Conservation (phyloP, 2,888 invertebrate genomes). For the Cyaniris semiargus region DNA sequence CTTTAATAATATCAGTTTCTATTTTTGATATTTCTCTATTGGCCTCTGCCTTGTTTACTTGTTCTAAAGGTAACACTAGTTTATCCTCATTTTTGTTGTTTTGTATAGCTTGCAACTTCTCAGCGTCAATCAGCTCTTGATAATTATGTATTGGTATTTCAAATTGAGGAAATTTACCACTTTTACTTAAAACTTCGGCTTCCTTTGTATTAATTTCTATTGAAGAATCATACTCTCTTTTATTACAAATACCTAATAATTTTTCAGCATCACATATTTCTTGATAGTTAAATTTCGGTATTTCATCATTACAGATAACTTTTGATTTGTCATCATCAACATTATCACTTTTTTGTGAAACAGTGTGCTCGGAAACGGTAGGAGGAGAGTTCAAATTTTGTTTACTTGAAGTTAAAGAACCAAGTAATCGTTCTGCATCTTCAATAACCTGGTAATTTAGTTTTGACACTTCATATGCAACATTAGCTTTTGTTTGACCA, state of each 20-base stretch:
- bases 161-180: conserved; percentile 34
- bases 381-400: not conserved
- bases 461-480: conserved; percentile 35
- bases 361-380: too few relatives aligned
- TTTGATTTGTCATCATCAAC: not conserved
- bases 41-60: not conserved
- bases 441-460: conserved; percentile 44
- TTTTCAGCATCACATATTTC: conserved; percentile 42
- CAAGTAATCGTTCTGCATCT: conserved; percentile 47
- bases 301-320: conserved; percentile 33
- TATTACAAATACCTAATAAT: conserved; percentile 38
- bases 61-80: not conserved
- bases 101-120: conserved; percentile 39
- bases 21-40: not conserved
- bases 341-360: conserved; percentile 5
- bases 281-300: conserved; percentile 37
- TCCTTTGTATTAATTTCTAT: not conserved
- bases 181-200: not conserved
- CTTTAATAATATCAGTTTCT: not conserved
- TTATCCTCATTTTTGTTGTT: not conserved
- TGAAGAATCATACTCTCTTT: not conserved
- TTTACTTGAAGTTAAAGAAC: conserved; percentile 10
- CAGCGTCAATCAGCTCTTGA: conserved; percentile 55
- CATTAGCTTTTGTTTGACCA: not conserved
- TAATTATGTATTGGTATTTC: conserved; percentile 50